Evolutionary conservation across 53 echinoderm and acorn worm genomes (phyloP).

Genomic region (Crossaster papposus): DNA sequence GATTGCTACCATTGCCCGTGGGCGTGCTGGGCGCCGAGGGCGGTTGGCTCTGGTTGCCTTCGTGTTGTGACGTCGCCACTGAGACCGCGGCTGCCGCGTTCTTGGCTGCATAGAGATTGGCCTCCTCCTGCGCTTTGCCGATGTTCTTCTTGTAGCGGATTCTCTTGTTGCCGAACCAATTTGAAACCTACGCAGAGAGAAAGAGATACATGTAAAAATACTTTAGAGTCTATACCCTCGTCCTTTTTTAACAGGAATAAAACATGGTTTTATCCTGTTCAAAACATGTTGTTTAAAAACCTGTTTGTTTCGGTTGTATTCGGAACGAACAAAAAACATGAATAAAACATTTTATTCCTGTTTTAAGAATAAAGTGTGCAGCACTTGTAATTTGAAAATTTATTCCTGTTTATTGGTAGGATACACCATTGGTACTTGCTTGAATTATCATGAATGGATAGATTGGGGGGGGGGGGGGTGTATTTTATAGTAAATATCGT

Average conservation of each 20-base stretch:
- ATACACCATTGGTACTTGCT: no score
- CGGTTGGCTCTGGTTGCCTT: slow-evolving; percentile 77
- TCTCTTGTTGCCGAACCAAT: slow-evolving; percentile 99
- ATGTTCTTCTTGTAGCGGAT: slow-evolving; percentile 99
- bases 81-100: slow-evolving; percentile 98
- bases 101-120: slow-evolving; percentile 99
- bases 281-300: no score
- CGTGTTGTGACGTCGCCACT: slow-evolving; percentile 70
- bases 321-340: no score
- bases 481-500: no score
- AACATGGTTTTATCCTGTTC: no score
- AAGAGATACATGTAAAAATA: slow-evolving; percentile 4
- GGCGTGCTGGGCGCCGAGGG: slow-evolving; percentile 88
- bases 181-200: slow-evolving; percentile 79
- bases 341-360: no score
- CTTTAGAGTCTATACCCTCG: background rate
- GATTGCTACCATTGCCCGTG: slow-evolving; percentile 72
- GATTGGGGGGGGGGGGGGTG: no score
- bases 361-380: no score
- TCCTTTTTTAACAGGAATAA: background rate
- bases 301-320: no score
- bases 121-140: slow-evolving; percentile 99
- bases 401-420: no score
- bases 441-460: no score
- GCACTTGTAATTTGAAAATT: no score